phyloP scores from a whole-genome alignment of 2,888 invertebrate genomes.

The Auanema freiburgensis region DNA sequence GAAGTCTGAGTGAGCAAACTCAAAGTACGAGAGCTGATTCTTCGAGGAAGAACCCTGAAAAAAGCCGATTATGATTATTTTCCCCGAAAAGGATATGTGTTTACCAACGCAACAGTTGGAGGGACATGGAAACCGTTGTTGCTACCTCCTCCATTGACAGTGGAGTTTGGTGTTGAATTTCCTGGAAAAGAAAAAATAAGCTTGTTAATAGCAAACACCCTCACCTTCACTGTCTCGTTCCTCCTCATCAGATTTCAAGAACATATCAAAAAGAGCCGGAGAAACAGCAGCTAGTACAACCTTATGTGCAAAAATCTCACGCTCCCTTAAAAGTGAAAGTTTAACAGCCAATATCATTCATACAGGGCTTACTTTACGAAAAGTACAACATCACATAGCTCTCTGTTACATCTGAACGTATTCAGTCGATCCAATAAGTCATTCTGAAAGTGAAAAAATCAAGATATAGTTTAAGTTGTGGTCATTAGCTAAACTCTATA shows the following conservation, averaged over 20 bases:
- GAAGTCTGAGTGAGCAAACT: conserved; percentile 69
- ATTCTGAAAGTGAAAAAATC: conserved; percentile 36
- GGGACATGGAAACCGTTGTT: not conserved
- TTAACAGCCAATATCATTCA: not conserved
- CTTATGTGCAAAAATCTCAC: conserved; percentile 76
- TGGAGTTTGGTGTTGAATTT: conserved; percentile 3
- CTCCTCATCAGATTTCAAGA: conserved; percentile 32
- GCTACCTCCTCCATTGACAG: not conserved
- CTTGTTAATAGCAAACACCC: not conserved
- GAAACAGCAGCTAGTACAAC: conserved; percentile 59
- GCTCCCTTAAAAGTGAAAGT: conserved; percentile 64
- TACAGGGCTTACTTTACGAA: conserved; percentile 71
- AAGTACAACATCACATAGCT: conserved; percentile 83
- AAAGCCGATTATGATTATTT: not conserved
- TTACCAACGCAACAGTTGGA: conserved; percentile 2
- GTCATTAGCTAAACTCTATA: too few species aligned
- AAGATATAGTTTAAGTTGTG: too few species aligned
- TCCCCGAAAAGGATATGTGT: not conserved
- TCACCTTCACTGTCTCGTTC: conserved; percentile 9
- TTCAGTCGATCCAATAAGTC: conserved; percentile 64
- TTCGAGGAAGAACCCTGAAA: conserved; percentile 10
- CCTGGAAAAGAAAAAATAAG: not conserved
- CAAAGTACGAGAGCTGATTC: conserved; percentile 40
- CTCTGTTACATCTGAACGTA: conserved; percentile 72
- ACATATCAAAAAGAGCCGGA: conserved; percentile 58